Evolutionary conservation across 2,797 vertebrate species (phyloP).

Genomic region (Lemur catta): DNA sequence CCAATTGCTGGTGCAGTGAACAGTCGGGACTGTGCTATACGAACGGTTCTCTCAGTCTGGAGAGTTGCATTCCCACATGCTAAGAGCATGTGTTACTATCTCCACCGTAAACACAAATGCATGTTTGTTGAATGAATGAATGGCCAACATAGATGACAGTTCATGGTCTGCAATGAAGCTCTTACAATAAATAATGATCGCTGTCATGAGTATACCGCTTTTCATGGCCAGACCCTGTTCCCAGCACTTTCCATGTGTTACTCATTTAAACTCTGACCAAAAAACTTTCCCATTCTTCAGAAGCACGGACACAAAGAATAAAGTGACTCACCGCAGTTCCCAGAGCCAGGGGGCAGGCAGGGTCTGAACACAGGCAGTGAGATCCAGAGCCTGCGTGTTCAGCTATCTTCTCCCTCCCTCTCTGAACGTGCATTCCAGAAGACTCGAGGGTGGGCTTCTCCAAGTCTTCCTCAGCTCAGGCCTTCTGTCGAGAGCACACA

Average conservation of each 20-base stretch:
- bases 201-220: neutral
- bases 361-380: no score
- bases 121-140: neutral
- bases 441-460: fast-evolving
- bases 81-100: neutral
- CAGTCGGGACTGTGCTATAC: neutral
- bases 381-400: neutral
- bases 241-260: neutral
- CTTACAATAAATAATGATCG: neutral
- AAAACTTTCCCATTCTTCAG: neutral
- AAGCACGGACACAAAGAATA: neutral
- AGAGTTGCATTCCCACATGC: neutral
- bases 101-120: neutral
- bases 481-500: neutral
- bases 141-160: neutral
- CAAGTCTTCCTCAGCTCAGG: neutral
- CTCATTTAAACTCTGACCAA: neutral
- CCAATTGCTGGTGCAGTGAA: neutral
- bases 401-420: neutral
- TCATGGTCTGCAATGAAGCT: neutral
- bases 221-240: neutral
- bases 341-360: neutral
- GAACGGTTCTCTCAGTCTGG: neutral
- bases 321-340: neutral
- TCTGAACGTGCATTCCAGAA: neutral